Conservation (phyloP, 2,113 vertebrate genomes). For the Mobula birostris region DNA sequence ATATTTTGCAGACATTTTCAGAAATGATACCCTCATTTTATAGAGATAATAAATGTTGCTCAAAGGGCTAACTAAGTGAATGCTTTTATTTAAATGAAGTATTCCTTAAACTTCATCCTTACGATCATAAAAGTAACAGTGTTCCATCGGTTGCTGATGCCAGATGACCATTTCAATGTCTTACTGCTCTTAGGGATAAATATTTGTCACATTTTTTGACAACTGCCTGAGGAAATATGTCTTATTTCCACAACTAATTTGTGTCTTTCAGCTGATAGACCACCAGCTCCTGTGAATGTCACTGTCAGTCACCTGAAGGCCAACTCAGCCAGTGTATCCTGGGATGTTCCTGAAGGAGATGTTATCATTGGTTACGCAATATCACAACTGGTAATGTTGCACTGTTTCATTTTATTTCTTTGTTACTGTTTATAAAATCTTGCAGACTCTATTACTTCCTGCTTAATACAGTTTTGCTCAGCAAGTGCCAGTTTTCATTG, state of each 20-base stretch:
- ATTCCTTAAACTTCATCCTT: not conserved
- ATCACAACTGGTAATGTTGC: slow-evolving; percentile 76
- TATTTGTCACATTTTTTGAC: not conserved
- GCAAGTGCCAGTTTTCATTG: slow-evolving; percentile 5
- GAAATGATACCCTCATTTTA: not conserved
- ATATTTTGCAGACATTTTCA: not conserved
- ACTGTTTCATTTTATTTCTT: slow-evolving; percentile 12
- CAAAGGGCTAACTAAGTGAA: not conserved
- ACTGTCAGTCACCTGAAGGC: slow-evolving; percentile 86
- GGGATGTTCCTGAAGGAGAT: slow-evolving; percentile 94
- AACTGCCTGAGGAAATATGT: not conserved
- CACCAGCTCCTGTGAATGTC: slow-evolving; percentile 88
- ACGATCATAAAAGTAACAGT: slow-evolving; percentile 1
- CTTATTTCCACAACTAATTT: slow-evolving; percentile 10
- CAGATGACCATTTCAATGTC: not conserved
- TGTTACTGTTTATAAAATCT: not conserved
- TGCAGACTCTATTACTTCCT: not conserved
- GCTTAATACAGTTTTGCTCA: not conserved
- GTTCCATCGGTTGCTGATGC: not conserved
- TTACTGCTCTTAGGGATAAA: not conserved
- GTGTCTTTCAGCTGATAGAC: slow-evolving; percentile 65
- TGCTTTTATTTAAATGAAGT: not conserved
- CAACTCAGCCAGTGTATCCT: slow-evolving; percentile 91
- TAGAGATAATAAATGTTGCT: not conserved
- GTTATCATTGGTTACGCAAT: slow-evolving; percentile 94